These are phyloP conservation scores for Agrochola circellaris DNA, from an alignment of 2,888 invertebrate species.

Conservation along the genomic window DNA sequence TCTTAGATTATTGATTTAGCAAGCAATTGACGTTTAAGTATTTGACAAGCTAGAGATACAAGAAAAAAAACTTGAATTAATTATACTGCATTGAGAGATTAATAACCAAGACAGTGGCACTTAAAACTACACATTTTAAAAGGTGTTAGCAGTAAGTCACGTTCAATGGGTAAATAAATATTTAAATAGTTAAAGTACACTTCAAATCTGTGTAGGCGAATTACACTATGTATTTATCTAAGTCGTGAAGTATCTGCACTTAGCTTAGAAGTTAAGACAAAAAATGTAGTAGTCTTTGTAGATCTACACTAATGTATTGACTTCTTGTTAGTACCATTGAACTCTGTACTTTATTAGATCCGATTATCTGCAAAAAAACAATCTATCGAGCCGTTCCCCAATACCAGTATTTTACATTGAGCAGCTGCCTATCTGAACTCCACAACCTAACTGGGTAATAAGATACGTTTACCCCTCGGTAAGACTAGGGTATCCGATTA, in stretches of 20 bases:
- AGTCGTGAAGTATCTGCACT: slow-evolving; percentile 23
- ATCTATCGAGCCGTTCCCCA: no score
- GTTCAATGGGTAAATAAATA: slow-evolving; percentile 42
- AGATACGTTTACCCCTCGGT: no score
- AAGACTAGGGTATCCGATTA: background rate
- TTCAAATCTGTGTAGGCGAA: slow-evolving; percentile 42
- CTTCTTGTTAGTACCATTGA: background rate
- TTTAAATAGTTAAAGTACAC: slow-evolving; percentile 39
- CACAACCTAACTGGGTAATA: no score
- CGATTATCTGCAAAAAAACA: background rate
- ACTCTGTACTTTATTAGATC: background rate
- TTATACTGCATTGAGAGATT: slow-evolving; percentile 16
- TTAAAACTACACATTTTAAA: slow-evolving; percentile 37
- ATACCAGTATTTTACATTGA: no score
- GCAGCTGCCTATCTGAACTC: no score
- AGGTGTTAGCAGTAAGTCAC: slow-evolving; percentile 41
- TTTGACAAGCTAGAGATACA: background rate
- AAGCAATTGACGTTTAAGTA: slow-evolving; percentile 24
- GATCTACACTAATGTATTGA: slow-evolving; percentile 1
- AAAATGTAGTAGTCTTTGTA: slow-evolving; percentile 28
- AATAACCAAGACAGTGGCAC: slow-evolving; percentile 34
- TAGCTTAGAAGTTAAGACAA: slow-evolving; percentile 28
- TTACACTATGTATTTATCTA: slow-evolving; percentile 26
- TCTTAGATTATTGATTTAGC: slow-evolving; percentile 20
- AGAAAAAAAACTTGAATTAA: slow-evolving; percentile 18